These are phyloP conservation scores for Bubalus kerabau DNA, from an alignment of 2,113 vertebrate species.

Conservation along the genomic window DNA sequence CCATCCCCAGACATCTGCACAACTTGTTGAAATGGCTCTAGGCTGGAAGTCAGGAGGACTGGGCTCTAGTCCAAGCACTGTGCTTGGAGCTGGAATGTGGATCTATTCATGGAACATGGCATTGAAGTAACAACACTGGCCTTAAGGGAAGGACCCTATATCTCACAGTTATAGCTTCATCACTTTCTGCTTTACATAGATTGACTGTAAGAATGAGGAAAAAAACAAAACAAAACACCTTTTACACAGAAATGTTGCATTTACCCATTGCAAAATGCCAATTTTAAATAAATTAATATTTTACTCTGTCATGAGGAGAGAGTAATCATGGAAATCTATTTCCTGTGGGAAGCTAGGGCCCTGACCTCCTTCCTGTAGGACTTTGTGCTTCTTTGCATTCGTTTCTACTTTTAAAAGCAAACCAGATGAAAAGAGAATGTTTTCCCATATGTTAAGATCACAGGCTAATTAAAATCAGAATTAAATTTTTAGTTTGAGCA, in stretches of 20 bases:
- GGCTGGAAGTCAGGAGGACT: constrained; percentile 24
- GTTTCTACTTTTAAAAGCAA: background rate
- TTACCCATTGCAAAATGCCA: background rate
- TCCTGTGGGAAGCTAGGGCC: background rate
- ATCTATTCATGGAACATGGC: constrained; percentile 56
- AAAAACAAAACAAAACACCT: background rate
- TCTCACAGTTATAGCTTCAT: background rate
- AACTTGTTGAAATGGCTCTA: constrained; percentile 13
- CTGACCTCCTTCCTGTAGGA: background rate
- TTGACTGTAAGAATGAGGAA: background rate
- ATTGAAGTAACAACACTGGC: background rate
- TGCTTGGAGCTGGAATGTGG: constrained; percentile 54
- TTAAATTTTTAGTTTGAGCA: background rate
- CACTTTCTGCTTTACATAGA: background rate
- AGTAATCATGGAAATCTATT: background rate
- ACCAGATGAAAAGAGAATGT: background rate
- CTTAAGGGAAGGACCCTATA: background rate
- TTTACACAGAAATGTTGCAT: background rate
- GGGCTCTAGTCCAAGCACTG: constrained; percentile 39
- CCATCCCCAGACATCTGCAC: background rate
- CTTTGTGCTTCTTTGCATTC: background rate
- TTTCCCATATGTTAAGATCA: background rate
- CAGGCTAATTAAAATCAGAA: constrained; percentile 4
- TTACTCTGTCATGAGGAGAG: background rate
- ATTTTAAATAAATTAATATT: background rate